Conservation (phyloP, 2,113 vertebrate species). For the Cinclus cinclus region DNA sequence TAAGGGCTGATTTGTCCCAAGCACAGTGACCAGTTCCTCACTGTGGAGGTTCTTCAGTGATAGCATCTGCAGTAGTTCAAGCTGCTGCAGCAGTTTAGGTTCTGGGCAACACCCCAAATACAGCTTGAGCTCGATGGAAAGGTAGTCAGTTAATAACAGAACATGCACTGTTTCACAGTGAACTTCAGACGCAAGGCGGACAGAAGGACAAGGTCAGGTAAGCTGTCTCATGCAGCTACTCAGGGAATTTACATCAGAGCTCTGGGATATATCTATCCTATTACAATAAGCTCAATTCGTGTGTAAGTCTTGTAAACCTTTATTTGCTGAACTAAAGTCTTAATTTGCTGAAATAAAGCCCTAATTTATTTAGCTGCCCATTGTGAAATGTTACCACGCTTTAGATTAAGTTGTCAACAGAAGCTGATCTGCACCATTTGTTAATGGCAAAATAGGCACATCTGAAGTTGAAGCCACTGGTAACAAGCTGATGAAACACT, state of each 20-base stretch:
- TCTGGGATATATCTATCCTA: background rate
- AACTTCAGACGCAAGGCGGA: background rate
- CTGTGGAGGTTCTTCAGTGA: background rate
- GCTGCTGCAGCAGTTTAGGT: background rate
- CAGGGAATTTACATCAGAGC: background rate
- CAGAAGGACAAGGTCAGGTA: background rate
- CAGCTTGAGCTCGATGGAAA: background rate
- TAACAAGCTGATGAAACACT: background rate
- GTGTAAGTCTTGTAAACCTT: slow-evolving; percentile 20
- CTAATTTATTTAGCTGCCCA: slow-evolving; percentile 38
- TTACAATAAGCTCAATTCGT: background rate
- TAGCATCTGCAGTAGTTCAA: background rate
- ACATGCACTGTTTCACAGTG: background rate
- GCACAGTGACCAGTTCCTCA: background rate
- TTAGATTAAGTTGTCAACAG: slow-evolving; percentile 33
- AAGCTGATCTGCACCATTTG: background rate
- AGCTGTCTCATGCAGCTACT: background rate
- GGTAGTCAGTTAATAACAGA: background rate
- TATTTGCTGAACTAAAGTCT: slow-evolving; percentile 3
- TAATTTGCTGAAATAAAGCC: slow-evolving; percentile 34
- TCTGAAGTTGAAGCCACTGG: background rate
- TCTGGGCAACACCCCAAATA: background rate
- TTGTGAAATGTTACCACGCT: slow-evolving; percentile 14
- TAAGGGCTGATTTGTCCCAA: background rate
- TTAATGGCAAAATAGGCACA: slow-evolving; percentile 8